Evolutionary conservation across 2,113 vertebrate species (phyloP), one percentile per base, ranked within the genome.

Genomic region (Muntiacus muntjak): DNA sequence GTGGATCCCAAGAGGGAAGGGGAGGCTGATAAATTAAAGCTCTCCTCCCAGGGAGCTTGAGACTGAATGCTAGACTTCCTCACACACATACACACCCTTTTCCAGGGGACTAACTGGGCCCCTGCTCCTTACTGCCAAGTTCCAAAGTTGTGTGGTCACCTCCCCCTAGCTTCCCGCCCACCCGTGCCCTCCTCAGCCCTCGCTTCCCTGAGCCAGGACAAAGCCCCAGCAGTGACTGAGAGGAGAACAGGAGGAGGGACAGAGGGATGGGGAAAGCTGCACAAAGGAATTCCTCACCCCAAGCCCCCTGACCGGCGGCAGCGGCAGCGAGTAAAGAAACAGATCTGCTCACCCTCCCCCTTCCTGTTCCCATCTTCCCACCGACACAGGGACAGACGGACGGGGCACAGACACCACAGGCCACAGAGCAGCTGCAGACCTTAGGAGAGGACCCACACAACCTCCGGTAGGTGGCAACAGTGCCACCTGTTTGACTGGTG

Each of bases 211-310:
- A 97, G 95, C 86, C 71, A 47, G 92, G 97, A 98, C 98, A 98
- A 98, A 98, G 95, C 87, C 95, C 89, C 10, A 9, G 91, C 96
- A 97, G 94, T 92, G 89, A 94, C 91, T 96, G 88, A 97, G 94
- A 96, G 85, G 91, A 93, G 81, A 96, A 47, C 60, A 55, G 95
- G 96, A 95, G 97, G 95, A 97, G 97, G 98, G 97, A 96, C 89
- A 79, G 93, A 97, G 93, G 64, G 36, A 96, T 71, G 79, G 91
- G 74, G 87, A 96, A 95, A 60, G 64, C 95, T 57, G 54, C 97
- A 98, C 97, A 98, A 98, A 98, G 52, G 97, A 96, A 98, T 98
- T 98, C 98, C 94, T 97, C 95, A 52, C 87, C 40, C 82, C 81
- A 78, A 95, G 96, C 91, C 97, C 94, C 97, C 91, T 91, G 91